These are phyloP conservation scores for Dromococcyx pavoninus DNA, from an alignment of 2,797 vertebrate species.

Conservation along the genomic window DNA sequence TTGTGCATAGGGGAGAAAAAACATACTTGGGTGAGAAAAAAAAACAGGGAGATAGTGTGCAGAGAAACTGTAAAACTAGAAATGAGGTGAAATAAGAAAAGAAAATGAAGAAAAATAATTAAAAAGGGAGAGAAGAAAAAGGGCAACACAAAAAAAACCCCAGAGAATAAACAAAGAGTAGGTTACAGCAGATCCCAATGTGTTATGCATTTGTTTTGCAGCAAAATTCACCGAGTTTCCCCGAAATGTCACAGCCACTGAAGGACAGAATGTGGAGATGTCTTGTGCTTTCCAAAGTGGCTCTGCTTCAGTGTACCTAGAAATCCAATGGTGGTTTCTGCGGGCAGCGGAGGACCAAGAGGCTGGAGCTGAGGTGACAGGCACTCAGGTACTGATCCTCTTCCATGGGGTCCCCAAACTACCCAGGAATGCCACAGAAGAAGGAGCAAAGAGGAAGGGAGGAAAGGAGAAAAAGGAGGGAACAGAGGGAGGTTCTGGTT, in stretches of 20 bases:
- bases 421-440: not conserved
- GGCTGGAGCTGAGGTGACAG: constrained; percentile 79
- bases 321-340: constrained; percentile 98
- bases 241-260: constrained; percentile 89
- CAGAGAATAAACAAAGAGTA: not conserved
- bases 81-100: not conserved
- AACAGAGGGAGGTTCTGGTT: not conserved
- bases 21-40: not conserved
- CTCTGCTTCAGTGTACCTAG: constrained; percentile 89
- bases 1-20: not conserved
- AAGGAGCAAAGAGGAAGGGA: not conserved
- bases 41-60: not conserved
- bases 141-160: not conserved
- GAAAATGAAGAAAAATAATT: not conserved
- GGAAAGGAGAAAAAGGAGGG: not conserved
- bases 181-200: not conserved
- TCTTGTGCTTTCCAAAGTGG: constrained; percentile 94
- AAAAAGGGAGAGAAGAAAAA: not conserved
- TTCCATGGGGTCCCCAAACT: not conserved
- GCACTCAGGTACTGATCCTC: constrained; percentile 81
- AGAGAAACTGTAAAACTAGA: not conserved
- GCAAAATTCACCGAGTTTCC: constrained; percentile 94
- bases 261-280: constrained; percentile 97
- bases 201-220: constrained; percentile 74
- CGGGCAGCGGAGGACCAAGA: constrained; percentile 83